Evolutionary conservation across 2,797 vertebrate genomes (phyloP), one percentile per base, ranked within the genome.

Genomic region (Pseudomugil gertrudae): DNA sequence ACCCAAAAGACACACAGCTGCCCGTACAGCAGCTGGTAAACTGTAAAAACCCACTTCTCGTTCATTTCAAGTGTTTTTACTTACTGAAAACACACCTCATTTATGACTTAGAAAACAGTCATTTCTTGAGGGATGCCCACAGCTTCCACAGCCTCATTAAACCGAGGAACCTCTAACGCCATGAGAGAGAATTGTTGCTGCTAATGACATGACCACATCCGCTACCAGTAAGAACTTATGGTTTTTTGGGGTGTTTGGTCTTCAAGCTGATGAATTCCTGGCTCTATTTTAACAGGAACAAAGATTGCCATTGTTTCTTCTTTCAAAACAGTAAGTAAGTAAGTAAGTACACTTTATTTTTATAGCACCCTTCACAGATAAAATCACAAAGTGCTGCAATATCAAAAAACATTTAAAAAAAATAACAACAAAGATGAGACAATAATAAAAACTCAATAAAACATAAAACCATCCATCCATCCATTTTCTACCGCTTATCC

Each of bases 81-180:
- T 73, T 40, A 47, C 58, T 56, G 76, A 66, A 66, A 83, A 75
- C 77, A 74, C 67, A 69, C 50, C 21, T 74, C 32, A 78, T 70
- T 79, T 78, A 60, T 75, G 55, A 32, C 40, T 78, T 69, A 61
- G 69, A 57, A 81, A 76, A 67, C 50, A 13, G 57, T 74, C 58
- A 65, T 66, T 35, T 62, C 21, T 67, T 85, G 79, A 84, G 65
- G 80, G 75, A 85, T 71, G 51, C 45, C 10, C 35, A 30, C 53
- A 72, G 21, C 50, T 61, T 80, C 63, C 64, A 65, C 72, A 74
- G 78, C 80, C 79, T 69, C 70, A 78, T 80, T 45, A 75, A 69
- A 7, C 17, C 29, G 19, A 52, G 66, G 66, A 5, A 27, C 48
- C 58, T 71, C 13, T 62, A 24, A 60, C 21, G 8, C 11, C 57